phyloP scores from a whole-genome alignment of 2,113 vertebrate genomes.

The Chrysochloris asiatica region DNA sequence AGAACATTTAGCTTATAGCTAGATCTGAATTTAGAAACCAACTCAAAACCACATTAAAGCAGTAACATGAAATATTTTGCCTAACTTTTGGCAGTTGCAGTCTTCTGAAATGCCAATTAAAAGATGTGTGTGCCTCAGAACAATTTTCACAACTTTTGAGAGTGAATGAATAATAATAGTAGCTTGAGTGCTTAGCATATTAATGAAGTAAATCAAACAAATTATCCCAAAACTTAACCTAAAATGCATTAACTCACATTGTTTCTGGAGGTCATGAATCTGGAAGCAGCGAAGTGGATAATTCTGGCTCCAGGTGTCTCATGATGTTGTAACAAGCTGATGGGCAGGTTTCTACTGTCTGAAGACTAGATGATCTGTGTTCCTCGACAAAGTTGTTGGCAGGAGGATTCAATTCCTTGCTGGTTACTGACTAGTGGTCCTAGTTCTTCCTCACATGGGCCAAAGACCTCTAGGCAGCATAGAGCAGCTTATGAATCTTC shows the following conservation, averaged over 20 bases:
- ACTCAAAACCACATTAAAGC: background rate
- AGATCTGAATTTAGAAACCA: slow-evolving; percentile 37
- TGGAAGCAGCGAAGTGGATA: background rate
- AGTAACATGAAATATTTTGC: background rate
- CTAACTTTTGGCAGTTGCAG: background rate
- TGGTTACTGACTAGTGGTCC: background rate
- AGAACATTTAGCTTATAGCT: slow-evolving; percentile 15
- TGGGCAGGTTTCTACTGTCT: background rate
- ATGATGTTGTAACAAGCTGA: background rate
- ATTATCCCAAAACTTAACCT: background rate
- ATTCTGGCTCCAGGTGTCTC: background rate
- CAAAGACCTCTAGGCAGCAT: background rate
- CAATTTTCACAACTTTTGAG: background rate
- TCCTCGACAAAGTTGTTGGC: too few relatives aligned
- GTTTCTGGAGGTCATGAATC: background rate
- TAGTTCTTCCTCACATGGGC: background rate
- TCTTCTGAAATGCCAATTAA: background rate
- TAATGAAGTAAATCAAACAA: background rate
- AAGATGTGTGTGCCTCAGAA: background rate
- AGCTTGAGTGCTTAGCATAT: background rate
- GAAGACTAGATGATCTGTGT: background rate
- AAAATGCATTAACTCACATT: background rate
- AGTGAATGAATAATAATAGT: too few relatives aligned
- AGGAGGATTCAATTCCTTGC: background rate
- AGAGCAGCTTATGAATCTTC: background rate